Evolutionary conservation across 2,888 invertebrate species (phyloP), one percentile per base, ranked within the genome.

Genomic region (Polyploca ridens): DNA sequence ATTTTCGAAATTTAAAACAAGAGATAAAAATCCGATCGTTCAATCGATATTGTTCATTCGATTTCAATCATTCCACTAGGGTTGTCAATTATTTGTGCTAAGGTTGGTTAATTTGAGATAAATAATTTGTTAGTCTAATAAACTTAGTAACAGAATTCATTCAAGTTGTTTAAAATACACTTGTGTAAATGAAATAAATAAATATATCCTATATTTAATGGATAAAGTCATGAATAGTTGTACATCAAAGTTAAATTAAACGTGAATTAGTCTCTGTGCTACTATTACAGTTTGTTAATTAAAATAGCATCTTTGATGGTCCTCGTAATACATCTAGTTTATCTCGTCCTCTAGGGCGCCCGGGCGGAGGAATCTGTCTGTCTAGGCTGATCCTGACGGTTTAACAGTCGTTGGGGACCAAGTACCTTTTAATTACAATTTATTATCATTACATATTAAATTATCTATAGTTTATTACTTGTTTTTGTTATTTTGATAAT

Each of bases 401-500:
- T 46, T 46, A 5, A n/a, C 46, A 6, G 19, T 54, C 54, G 14
- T 8, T 16, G 7, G 16, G 10, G 46, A 46, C 46, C 3, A 49
- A 49, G 49, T 49, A 49, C n/a, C 54, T n/a, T 54, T 54, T 54
- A 54, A 54, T 54, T n/a, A 16, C 49, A 49, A 16, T 54, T 54
- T 54, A 54, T 54, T 19, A 54, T 49, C 14, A 49, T 46, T 10
- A 1, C 16, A 49, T 49, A 49, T 19, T 46, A 54, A 19, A 54
- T 19, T 19, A 19, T 0, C 19, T 10, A 3, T 44, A 44, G 49
- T 49, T 49, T 49, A 49, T 16, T 49, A 16, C 19, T 19, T 54
- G 54, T 14, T 46, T n/a, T n/a, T 6, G 10, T 46, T 46, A n/a
- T 6, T 46, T 46, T 46, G 14, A n/a, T 13, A 41, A 0, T 41